Evolutionary conservation across 2,888 invertebrate species (phyloP).

Genomic region (Archips xylosteana): DNA sequence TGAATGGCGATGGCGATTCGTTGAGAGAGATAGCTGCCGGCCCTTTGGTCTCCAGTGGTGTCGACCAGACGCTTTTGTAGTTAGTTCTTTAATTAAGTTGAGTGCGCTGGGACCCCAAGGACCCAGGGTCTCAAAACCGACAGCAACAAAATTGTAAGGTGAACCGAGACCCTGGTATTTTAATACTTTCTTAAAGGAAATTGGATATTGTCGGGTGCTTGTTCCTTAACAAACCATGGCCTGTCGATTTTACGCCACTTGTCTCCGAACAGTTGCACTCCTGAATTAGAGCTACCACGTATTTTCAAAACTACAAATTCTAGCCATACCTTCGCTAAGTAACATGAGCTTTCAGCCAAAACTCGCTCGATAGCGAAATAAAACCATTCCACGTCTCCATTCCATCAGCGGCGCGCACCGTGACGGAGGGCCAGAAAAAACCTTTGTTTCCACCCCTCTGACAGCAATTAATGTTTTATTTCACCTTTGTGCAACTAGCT

Average conservation of each 20-base stretch:
- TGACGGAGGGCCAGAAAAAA: slow-evolving; percentile 40
- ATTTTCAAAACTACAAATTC: slow-evolving; percentile 8
- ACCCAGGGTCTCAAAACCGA: too few species aligned
- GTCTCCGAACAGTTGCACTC: not conserved
- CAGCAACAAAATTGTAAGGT: too few species aligned
- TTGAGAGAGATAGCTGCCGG: too few species aligned
- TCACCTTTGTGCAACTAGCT: slow-evolving; percentile 43
- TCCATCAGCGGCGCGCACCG: slow-evolving; percentile 25
- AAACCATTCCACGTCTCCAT: slow-evolving; percentile 35
- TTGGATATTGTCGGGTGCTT: not conserved
- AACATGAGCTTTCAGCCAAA: slow-evolving; percentile 23
- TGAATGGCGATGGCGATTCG: too few species aligned
- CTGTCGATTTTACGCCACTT: not conserved
- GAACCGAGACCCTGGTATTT: too few species aligned
- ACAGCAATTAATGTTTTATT: slow-evolving; percentile 47
- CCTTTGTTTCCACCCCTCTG: slow-evolving; percentile 41
- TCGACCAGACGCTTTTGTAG: too few species aligned
- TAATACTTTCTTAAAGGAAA: too few species aligned
- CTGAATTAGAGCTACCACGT: not conserved
- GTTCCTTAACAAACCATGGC: not conserved
- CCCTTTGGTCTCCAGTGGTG: too few species aligned
- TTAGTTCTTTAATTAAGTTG: too few species aligned
- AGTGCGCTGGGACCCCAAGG: too few species aligned
- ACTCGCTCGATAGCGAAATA: slow-evolving; percentile 26
- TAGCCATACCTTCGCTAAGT: not conserved